Conservation (phyloP, 2,797 vertebrate genomes). For the Myotis pilosus region DNA sequence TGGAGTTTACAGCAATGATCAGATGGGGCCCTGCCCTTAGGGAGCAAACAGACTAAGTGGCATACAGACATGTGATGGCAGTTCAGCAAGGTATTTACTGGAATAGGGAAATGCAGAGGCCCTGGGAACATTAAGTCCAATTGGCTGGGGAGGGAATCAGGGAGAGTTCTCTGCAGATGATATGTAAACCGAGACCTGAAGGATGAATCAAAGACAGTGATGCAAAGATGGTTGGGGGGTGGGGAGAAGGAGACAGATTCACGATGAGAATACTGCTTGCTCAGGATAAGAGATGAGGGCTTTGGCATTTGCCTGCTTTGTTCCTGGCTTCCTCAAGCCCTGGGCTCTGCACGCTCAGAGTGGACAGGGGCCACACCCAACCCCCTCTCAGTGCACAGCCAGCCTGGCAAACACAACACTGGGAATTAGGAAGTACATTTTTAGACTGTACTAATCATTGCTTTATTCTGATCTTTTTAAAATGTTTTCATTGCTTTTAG, state of each 20-base stretch:
- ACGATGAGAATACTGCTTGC: background rate
- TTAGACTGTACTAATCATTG: background rate
- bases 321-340: background rate
- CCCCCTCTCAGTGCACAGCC: background rate
- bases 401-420: background rate
- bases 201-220: background rate
- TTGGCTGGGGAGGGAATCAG: background rate
- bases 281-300: background rate
- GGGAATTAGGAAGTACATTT: background rate
- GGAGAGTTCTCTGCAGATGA: background rate
- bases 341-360: background rate
- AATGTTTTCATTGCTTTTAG: background rate
- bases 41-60: background rate
- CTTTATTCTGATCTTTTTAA: background rate
- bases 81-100: background rate
- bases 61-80: background rate
- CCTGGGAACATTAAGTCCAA: background rate
- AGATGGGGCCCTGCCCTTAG: background rate
- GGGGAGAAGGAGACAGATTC: background rate
- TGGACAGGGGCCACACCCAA: background rate
- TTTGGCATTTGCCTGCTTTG: background rate
- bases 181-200: conserved; percentile 36
- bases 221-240: background rate
- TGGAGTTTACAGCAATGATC: background rate
- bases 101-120: background rate